Base-by-base conservation (phyloP, 2,888 invertebrate genomes). In the Pelosia muscerda region DNA sequence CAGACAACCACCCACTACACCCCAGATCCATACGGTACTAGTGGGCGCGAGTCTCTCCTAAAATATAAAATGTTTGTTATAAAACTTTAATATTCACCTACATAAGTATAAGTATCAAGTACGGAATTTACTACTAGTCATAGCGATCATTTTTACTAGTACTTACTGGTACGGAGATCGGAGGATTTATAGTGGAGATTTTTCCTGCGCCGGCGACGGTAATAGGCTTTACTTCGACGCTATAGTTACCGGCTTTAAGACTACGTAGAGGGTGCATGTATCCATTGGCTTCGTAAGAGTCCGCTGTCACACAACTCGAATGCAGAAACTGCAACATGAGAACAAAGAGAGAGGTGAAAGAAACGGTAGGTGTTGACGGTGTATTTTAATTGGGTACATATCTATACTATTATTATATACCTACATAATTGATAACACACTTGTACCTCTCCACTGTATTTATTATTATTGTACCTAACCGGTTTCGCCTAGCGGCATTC, bases 161-260 rank as follows among this genome's bases (percentile, higher is more conserved):
- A 73, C 89, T 88, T 81, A 96, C 97, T 88, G 96, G 95, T 86
- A 98, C 97, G 73, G 93, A 90, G 75, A 97, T 95, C 85, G 95
- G 78, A 31, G 75, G 96, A 55, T 94, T 87, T 6, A 92, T 85
- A 0, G 95, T 85, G 5, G 97, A 96, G 72, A 93, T 95, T 70
- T 95, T 95, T 15, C 97, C 97, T 66, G 96, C 95, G 38, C 97
- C 98, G 62, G 97, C 97, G 73, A 98, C 95, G 13, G 98, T 97
- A 63, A 96, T 96, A 10, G 98, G 97, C 68, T 96, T 96, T 15
- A 99, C 95, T 75, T 95, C 95, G 62, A 98, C 94, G 76, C 97
- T 97, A 90, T 98, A 98, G 92, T 97, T 98, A 31, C 98, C 98
- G 54, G 98, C 95, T 55, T 95, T 92, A 49, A 97, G 88, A 76